Evolutionary conservation across 2,888 invertebrate species (phyloP).

Genomic region (Trilocha varians): DNA sequence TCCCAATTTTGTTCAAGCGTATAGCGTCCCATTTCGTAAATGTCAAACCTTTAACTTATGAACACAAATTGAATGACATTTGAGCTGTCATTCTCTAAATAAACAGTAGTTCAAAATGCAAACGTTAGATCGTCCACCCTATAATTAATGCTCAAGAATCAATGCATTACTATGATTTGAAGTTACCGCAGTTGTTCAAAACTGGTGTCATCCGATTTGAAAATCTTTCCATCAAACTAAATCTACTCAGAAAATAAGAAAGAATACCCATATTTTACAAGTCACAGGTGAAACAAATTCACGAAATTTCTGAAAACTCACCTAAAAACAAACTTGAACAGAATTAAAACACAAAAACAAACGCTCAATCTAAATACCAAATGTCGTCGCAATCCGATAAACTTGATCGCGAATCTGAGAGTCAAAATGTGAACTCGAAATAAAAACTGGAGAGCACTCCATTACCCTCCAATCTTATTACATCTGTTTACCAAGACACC

Average conservation of each 20-base stretch:
- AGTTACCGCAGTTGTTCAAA: too few relatives aligned
- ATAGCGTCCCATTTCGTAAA: too few relatives aligned
- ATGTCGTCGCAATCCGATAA: slow-evolving; percentile 27
- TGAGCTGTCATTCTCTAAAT: too few relatives aligned
- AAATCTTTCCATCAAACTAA: too few relatives aligned
- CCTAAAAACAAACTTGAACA: not conserved
- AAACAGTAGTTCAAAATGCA: too few relatives aligned
- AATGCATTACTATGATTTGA: too few relatives aligned
- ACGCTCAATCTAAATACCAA: slow-evolving; percentile 20
- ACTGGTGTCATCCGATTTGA: too few relatives aligned
- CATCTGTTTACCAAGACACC: slow-evolving; percentile 13
- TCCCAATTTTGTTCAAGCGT: too few relatives aligned
- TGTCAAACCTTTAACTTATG: too few relatives aligned
- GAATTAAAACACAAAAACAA: slow-evolving; percentile 9
- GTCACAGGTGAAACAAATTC: not conserved
- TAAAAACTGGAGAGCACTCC: slow-evolving; percentile 41
- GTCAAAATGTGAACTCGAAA: slow-evolving; percentile 41
- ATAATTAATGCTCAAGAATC: too few relatives aligned
- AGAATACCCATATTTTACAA: not conserved
- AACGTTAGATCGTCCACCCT: too few relatives aligned
- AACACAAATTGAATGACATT: too few relatives aligned
- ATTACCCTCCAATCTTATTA: slow-evolving; percentile 41
- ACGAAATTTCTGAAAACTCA: not conserved
- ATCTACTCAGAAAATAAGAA: slow-evolving; percentile 1
- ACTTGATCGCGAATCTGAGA: slow-evolving; percentile 35